Evolutionary conservation across 2,113 vertebrate genomes (phyloP).

Genomic region (Gallinago paraguaiae): DNA sequence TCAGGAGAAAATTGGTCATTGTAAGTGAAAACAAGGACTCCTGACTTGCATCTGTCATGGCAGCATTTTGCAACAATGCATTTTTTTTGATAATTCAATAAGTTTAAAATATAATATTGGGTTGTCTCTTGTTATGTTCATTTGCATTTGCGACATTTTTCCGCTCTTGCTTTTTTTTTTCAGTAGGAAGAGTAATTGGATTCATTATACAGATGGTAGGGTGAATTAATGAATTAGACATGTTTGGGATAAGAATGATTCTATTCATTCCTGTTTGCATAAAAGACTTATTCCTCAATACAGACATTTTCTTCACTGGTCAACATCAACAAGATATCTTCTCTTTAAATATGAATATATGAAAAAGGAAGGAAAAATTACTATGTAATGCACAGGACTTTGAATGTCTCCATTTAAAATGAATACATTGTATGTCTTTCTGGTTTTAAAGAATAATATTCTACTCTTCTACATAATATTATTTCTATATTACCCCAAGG

Average conservation of each 20-base stretch:
- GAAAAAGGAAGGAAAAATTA: neutral
- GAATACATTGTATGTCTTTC: neutral
- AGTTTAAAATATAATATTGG: neutral
- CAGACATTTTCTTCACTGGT: neutral
- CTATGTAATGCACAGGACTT: neutral
- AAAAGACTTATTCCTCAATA: neutral
- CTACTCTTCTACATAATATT: neutral
- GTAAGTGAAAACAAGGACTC: neutral
- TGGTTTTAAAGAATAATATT: neutral
- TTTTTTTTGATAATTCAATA: neutral
- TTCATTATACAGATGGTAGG: neutral
- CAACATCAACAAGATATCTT: neutral
- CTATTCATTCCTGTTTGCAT: neutral
- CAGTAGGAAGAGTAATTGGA: neutral
- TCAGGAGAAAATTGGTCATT: neutral
- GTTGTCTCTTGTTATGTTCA: neutral
- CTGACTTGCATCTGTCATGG: neutral
- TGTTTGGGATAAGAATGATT: neutral
- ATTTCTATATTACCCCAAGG: neutral
- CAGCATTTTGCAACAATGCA: neutral
- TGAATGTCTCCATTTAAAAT: neutral
- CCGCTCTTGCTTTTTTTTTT: neutral
- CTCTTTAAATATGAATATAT: neutral
- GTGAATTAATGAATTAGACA: neutral
- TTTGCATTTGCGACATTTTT: neutral